Base-by-base conservation (phyloP, 92 coral and sea anemone species). In the Porites rus region DNA sequence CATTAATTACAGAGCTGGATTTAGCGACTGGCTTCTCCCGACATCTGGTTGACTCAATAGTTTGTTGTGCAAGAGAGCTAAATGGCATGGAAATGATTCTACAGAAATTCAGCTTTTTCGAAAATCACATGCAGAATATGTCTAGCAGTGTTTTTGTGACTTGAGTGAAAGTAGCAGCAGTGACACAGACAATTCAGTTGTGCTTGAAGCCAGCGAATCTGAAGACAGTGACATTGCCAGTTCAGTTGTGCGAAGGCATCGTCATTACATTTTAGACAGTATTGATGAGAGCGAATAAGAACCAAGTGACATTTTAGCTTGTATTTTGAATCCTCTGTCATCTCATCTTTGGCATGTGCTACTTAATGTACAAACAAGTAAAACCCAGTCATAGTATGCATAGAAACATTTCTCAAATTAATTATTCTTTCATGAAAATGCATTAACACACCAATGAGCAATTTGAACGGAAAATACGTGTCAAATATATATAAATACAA, bases 1-100 rank as follows among this genome's bases (percentile, higher is more conserved):
- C 65, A 66, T 50, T 79, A 38, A 0, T 70, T 22, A 67, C 84
- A 52, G 78, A 64, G 64, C 24, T 74, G 18, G 78, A 74, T 56
- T n/a, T 74, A 18, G 78, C 78, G 19, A 74, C 78, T 19, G 78
- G 78, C 60, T 74, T 74, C 65, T 74, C 78, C 3, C 18, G 78
- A 20, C 25, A 7, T 74, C 54, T 74, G 78, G 18, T 74, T 11
- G 78, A 74, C 60, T 18, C 24, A 10, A 21, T 74, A 18, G 78
- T 74, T n/a, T 18, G 17, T 10, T 51, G 60, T 74, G 65, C 60
- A 18, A 22, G 25, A 21, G 25, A 53, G 2, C 20, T 53, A 7
- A 22, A 52, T 20, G 19, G 64, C 56, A 6, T 74, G 16, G 14
- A 20, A 74, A 53, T 56, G 64, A 21, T 79, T 53, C 3, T 65